Base-by-base conservation (phyloP, 2,113 vertebrate genomes). In the Centrocercus urophasianus region DNA sequence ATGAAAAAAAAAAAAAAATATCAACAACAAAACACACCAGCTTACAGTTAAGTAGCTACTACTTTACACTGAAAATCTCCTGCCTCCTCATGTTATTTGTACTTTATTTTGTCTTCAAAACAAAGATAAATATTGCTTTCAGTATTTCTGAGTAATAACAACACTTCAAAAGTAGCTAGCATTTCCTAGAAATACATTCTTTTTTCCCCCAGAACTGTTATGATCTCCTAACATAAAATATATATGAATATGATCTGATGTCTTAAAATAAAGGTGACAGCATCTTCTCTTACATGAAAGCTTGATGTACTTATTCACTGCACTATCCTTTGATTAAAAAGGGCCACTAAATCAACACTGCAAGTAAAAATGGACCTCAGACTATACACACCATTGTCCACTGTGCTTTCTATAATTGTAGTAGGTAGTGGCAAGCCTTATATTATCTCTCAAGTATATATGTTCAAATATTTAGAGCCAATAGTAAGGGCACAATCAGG, bases 11-110 rank as follows among this genome's bases (percentile, higher is more conserved):
- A 17, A 17, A 25, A 63, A 63, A 63, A 16, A 7, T 14, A 57
- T 32, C 16, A 57, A 32, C 54, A 57, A 57, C 30, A 21, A 59
- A 59, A 59, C 56, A 59, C 18, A 59, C 18, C 1, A 38, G 27
- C 84, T 95, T 93, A 89, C 78, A 88, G 60, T 88, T 88, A 91
- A 88, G 47, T 80, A 93, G 61, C 75, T 71, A 81, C 52, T 40
- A 42, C 30, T 96, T 93, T 90, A 87, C 40, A 54, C 72, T 79
- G 72, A 90, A 89, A 90, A 76, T 21, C 8, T 64, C 9, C 25
- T 43, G 32, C 75, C 21, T 85, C 38, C 32, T 57, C 42, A 10
- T 61, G 28, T 76, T 83, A 77, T 88, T 91, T 89, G 6, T 50
- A 60, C 56, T 42, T 50, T 67, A 63, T 80, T 91, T 89, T 91